Base-by-base conservation (phyloP, 2,113 vertebrate species). In the Picathartes gymnocephalus region DNA sequence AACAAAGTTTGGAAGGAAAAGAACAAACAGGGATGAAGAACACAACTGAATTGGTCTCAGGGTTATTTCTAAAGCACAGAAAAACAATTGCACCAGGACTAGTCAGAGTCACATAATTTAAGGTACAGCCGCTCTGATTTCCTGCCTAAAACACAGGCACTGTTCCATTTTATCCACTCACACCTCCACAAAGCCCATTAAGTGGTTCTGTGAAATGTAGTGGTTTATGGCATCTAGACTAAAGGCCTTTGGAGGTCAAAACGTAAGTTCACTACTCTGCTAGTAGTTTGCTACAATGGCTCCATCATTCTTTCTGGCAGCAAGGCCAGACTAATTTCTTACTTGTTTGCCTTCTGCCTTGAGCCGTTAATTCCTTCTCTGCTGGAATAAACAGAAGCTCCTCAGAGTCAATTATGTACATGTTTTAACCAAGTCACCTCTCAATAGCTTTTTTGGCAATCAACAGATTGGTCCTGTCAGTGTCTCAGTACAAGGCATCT, bases 331-430 rank as follows among this genome's bases (percentile, higher is more conserved):
- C 80, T 86, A 90, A 90, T 95, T 88, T 94, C 94, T 95, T 88
- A 92, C 48, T 87, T 95, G 90, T 95, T 95, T 88, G 69, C 77
- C 64, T 96, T 86, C 80, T 71, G 95, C 91, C 95, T 88, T 83
- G 69, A 97, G 94, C 83, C 91, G 95, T 88, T 95, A 93, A 92
- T 95, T 97, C 86, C 64, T 83, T 47, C 94, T 86, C 80, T 39
- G 57, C 48, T 72, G 92, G 85, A 91, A 93, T 93, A 95, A 90
- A 73, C 82, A 94, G 60, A 18, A 92, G 86, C n/a, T 94, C 72
- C 72, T 93, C 35, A 10, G 54, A 77, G 85, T 85, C 90, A 88
- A 24, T 93, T 86, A 92, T 24, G 68, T 44, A 80, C 4, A 2
- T 73, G 83, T 69, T 88, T 88, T 93, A 88, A 88, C 72, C 68